These are phyloP conservation scores for Scolopax rusticola DNA, from an alignment of 2,797 vertebrate genomes.

Conservation along the genomic window DNA sequence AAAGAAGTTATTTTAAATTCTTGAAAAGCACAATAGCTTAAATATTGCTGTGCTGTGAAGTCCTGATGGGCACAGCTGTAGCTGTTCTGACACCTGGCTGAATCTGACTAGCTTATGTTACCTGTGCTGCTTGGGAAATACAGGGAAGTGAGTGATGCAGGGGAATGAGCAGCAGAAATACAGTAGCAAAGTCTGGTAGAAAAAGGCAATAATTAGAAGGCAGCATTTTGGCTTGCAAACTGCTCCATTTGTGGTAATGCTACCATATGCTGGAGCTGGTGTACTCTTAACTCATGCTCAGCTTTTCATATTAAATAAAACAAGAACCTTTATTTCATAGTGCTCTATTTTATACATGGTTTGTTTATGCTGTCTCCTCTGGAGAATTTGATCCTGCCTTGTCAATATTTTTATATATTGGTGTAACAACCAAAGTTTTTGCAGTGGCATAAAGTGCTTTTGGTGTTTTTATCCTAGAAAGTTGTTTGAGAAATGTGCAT, in stretches of 20 bases:
- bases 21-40: neutral
- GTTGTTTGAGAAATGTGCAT: neutral
- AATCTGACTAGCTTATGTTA: neutral
- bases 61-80: neutral
- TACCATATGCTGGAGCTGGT: neutral
- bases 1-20: neutral
- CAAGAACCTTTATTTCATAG: neutral
- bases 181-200: neutral
- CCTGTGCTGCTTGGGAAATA: neutral
- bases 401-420: neutral
- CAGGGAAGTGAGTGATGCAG: neutral
- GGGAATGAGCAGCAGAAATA: neutral
- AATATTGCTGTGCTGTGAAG: neutral
- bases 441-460: neutral
- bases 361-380: neutral
- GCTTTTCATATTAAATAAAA: slow-evolving; percentile 36
- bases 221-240: neutral
- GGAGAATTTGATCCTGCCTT: neutral
- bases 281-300: neutral
- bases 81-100: neutral
- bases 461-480: neutral
- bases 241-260: neutral
- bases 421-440: neutral
- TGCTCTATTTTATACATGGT: neutral
- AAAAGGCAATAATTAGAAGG: neutral